Percentiles rank a stretch among this genome's conserved stretches.
phyloP scores from a whole-genome alignment of 2,113 vertebrate genomes.

The Triplophysa dalaica region DNA sequence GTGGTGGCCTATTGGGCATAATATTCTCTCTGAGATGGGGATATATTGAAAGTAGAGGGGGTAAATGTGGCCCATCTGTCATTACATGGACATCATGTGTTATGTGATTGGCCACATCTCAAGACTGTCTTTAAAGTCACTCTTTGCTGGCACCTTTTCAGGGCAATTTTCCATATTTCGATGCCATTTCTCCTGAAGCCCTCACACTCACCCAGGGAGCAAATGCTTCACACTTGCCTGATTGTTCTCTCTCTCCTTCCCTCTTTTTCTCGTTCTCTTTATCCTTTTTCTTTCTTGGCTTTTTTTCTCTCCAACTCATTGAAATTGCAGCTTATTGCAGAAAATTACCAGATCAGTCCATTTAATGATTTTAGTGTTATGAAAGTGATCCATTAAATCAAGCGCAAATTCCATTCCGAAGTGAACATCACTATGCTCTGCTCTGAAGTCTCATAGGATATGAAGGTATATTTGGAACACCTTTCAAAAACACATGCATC shows the following conservation, averaged over 20 bases:
- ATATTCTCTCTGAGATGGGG: conserved; percentile 5
- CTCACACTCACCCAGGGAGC: conserved; percentile 17
- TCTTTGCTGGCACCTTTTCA: conserved; percentile 24
- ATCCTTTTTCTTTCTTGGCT: not conserved
- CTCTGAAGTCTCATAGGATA: no score
- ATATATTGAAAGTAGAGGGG: conserved; percentile 20
- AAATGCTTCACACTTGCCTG: conserved; percentile 16
- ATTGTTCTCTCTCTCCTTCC: not conserved
- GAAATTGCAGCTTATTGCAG: not conserved
- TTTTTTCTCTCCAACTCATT: conserved; percentile 2
- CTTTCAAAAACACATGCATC: no score
- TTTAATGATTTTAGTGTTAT: conserved; percentile 1
- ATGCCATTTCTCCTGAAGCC: conserved; percentile 34
- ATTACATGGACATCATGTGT: conserved; percentile 34
- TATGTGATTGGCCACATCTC: conserved; percentile 40
- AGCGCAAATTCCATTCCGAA: not conserved
- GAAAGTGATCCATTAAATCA: conserved; percentile 25
- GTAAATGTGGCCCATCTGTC: conserved; percentile 37
- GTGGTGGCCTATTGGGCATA: not conserved
- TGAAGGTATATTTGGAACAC: no score
- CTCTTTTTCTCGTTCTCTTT: conserved; percentile 1
- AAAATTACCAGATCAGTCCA: conserved; percentile 8
- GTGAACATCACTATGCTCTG: no score
- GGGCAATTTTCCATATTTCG: conserved; percentile 33
- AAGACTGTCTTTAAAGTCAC: conserved; percentile 20